Evolutionary conservation across 1,140 invertebrate species (phyloP), one percentile per base, ranked within the genome.

Genomic region (Triops cancriformis): DNA sequence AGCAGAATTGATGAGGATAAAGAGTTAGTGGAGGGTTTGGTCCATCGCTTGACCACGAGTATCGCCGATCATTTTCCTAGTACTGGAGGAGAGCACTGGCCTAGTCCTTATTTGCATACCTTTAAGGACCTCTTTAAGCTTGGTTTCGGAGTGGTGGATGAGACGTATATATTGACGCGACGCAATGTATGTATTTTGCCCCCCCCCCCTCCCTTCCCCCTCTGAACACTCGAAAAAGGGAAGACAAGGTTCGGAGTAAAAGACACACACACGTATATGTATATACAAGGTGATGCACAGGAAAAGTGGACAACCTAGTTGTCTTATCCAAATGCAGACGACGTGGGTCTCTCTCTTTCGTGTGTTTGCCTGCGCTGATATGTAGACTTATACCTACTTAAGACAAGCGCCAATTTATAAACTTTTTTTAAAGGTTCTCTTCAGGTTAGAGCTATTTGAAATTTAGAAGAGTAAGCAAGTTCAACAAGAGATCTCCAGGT

Each of bases 401-500:
- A 64, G 51, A 64, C 51, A 64, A 64, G 51, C 51, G 23, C 51
- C 51, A 64, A 64, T 64, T 64, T 64, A 64, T 64, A 64, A 64
- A 64, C 51, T 23, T 64, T 64, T 23, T 64, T 64, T 64, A 9
- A 18, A 18, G 51, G 51, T 64, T 23, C 51, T 23, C 9, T 6
- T 64, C 51, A 6, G 51, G 7, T 7, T 23, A 64, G 51, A 64
- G 3, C 51, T 64, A 64, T 64, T 64, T 7, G 51, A 64, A 64
- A 64, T 64, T 64, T 64, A 4, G 23, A 64, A 64, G 51, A 64
- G 51, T 23, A 23, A 64, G 51, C 51, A 64, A 64, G 51, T 64
- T 64, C 51, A 64, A 64, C 51, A 64, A 64, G 51, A 64, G 51
- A 64, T 64, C 51, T 23, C 51, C 51, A 64, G 51, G 51, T 64